Percentiles rank a stretch among this genome's conserved stretches.
Conservation (phyloP, 1,140 invertebrate genomes). For the Drosophila albomicans region DNA sequence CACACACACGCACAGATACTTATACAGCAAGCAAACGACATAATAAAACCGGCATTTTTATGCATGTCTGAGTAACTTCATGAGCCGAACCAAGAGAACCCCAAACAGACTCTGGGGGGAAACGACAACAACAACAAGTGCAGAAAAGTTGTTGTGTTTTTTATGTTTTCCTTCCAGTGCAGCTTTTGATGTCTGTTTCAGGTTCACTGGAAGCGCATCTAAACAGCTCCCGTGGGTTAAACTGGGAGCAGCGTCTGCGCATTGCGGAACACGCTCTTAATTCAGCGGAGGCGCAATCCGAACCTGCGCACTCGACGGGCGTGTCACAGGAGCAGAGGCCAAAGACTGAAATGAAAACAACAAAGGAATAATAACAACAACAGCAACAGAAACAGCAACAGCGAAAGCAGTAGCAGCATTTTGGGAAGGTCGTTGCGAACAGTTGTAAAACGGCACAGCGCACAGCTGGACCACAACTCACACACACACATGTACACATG, state of each 20-base stretch:
- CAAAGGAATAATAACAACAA: conserved; percentile 35
- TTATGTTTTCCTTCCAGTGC: conserved; percentile 47
- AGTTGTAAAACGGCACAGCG: conserved; percentile 73
- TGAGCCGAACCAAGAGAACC: conserved; percentile 69
- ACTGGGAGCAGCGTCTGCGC: conserved; percentile 57
- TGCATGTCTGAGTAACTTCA: conserved; percentile 83
- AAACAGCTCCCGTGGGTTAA: conserved; percentile 52
- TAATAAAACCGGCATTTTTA: conserved; percentile 83
- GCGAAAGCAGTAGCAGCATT: conserved; percentile 46
- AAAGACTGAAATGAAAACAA: conserved; percentile 18
- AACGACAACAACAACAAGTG: background rate
- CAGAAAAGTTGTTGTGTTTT: background rate
- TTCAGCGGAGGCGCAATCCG: conserved; percentile 48
- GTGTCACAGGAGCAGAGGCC: conserved; percentile 68
- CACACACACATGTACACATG: conserved; percentile 12
- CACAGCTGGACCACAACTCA: conserved; percentile 69
- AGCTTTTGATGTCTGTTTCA: conserved; percentile 65
- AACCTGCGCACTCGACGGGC: conserved; percentile 74
- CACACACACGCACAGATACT: conserved; percentile 18
- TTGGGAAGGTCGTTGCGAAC: conserved; percentile 80
- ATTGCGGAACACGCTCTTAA: conserved; percentile 38
- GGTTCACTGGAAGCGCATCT: conserved; percentile 67
- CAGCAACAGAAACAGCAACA: conserved; percentile 42
- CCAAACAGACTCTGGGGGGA: conserved; percentile 1
- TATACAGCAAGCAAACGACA: conserved; percentile 63